phyloP scores from a whole-genome alignment of 2,888 invertebrate genomes.

The Calephelis perditalis region DNA sequence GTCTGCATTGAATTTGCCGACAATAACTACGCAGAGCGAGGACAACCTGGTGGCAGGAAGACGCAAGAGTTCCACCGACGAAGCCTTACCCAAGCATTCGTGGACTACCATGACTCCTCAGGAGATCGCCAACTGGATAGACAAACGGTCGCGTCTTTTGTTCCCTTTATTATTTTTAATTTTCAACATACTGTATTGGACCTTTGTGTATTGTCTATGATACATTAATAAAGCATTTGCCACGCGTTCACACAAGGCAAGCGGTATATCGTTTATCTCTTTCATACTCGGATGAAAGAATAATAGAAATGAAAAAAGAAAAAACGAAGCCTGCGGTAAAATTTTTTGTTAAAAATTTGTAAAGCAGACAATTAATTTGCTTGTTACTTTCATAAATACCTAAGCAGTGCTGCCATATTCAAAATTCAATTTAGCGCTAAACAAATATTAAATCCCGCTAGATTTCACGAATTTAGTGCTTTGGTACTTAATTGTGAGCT shows the following conservation, averaged over 20 bases:
- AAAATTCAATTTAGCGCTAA: too few relatives aligned
- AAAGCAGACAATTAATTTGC: too few relatives aligned
- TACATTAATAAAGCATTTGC: slow-evolving; percentile 1
- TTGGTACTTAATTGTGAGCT: too few relatives aligned
- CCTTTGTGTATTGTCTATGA: slow-evolving; percentile 82
- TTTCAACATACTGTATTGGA: slow-evolving; percentile 89
- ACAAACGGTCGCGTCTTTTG: slow-evolving; percentile 85
- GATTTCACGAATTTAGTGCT: too few relatives aligned
- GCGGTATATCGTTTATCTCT: not conserved
- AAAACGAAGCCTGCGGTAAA: too few relatives aligned
- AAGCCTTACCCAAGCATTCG: slow-evolving; percentile 59
- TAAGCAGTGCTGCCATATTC: too few relatives aligned
- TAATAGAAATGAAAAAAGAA: too few relatives aligned
- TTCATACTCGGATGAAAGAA: too few relatives aligned
- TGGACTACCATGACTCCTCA: slow-evolving; percentile 93
- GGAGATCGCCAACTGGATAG: slow-evolving; percentile 93
- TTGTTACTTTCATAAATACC: too few relatives aligned
- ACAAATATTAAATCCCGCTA: too few relatives aligned
- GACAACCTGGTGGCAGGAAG: slow-evolving; percentile 53
- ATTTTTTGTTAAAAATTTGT: too few relatives aligned
- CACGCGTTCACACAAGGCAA: not conserved
- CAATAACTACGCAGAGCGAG: slow-evolving; percentile 83
- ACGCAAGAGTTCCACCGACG: slow-evolving; percentile 48
- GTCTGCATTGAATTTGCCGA: slow-evolving; percentile 81
- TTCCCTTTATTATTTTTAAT: slow-evolving; percentile 88